Evolutionary conservation across 2,113 vertebrate species (phyloP).

Genomic region (Heterotis niloticus): DNA sequence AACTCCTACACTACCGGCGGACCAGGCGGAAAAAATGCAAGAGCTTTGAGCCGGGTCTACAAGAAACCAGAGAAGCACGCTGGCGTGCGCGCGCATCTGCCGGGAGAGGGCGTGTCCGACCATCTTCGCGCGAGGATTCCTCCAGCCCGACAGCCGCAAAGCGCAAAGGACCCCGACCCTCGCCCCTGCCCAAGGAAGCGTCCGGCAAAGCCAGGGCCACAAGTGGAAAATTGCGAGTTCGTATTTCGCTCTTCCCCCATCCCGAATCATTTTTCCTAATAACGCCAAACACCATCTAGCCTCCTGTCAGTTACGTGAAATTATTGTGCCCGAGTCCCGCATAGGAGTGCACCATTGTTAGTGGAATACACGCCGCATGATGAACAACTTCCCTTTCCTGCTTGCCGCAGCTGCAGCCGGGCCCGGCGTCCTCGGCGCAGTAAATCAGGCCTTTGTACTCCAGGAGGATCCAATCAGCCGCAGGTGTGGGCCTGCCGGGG

Average conservation of each 20-base stretch:
- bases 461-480: constrained; percentile 90
- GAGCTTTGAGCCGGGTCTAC: background rate
- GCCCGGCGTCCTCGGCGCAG: constrained; percentile 75
- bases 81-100: background rate
- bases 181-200: background rate
- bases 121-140: background rate
- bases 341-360: constrained; percentile 77
- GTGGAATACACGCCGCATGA: constrained; percentile 85
- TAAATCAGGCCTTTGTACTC: constrained; percentile 96
- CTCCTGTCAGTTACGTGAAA: constrained; percentile 77
- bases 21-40: no score
- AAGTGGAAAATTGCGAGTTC: constrained; percentile 59
- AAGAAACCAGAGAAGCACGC: background rate
- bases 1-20: no score
- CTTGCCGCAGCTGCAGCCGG: constrained; percentile 85
- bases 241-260: constrained; percentile 58
- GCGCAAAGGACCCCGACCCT: background rate
- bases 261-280: constrained; percentile 66
- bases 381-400: constrained; percentile 99
- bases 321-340: constrained; percentile 67
- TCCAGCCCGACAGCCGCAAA: background rate
- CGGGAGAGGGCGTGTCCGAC: background rate
- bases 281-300: constrained; percentile 69
- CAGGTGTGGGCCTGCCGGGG: constrained; percentile 83
- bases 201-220: background rate